Conservation (phyloP, 1,140 invertebrate species). For the Bemisia tabaci region DNA sequence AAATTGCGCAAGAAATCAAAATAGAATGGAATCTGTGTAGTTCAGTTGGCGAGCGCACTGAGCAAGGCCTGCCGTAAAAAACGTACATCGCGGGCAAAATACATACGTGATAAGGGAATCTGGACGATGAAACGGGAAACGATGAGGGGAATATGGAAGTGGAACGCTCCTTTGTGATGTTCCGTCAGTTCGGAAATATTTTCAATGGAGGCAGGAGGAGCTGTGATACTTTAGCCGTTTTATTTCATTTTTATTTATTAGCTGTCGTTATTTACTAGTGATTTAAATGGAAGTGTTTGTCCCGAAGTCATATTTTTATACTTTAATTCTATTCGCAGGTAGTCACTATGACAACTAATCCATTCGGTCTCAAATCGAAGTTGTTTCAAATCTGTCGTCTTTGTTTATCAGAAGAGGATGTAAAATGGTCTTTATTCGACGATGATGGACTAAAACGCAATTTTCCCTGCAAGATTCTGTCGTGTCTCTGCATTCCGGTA, state of each 20-base stretch:
- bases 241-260: not conserved
- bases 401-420: not conserved
- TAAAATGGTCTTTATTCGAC: not conserved
- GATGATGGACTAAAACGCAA: not conserved
- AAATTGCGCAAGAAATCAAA: not conserved
- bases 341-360: not conserved
- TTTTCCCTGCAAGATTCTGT: not conserved
- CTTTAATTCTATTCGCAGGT: not conserved
- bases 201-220: not conserved
- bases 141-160: not conserved
- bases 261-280: not conserved
- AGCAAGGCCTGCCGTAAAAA: too few species aligned
- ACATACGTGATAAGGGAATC: not conserved
- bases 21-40: not conserved
- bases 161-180: not conserved
- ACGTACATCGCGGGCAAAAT: too few species aligned
- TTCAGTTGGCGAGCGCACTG: too few species aligned
- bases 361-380: not conserved
- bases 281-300: not conserved
- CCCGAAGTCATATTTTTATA: not conserved
- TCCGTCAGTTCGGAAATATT: not conserved
- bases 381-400: not conserved
- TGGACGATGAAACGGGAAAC: not conserved
- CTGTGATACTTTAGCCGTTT: not conserved
- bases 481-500: not conserved